Evolutionary conservation across 2,113 vertebrate genomes (phyloP).

Genomic region (Upupa epops): DNA sequence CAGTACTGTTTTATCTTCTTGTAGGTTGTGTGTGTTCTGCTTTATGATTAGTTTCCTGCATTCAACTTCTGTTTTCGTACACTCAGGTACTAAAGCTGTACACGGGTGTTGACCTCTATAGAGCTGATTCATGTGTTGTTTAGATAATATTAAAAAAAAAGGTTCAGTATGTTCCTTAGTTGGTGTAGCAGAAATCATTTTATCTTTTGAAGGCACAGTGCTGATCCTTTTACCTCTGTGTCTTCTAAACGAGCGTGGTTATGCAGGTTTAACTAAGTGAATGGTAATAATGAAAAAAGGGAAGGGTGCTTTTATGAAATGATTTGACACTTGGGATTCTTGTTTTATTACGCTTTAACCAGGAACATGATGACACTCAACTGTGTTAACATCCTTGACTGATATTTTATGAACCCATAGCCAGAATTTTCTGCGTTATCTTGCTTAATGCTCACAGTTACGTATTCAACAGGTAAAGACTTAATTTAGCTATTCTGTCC

Average conservation of each 20-base stretch:
- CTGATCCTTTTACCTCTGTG: neutral
- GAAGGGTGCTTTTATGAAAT: neutral
- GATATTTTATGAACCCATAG: neutral
- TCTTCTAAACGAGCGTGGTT: neutral
- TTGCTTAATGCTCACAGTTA: neutral
- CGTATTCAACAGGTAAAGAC: too few species aligned
- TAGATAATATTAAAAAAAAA: neutral
- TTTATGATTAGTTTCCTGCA: neutral
- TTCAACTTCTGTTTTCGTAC: neutral
- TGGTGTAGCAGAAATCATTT: neutral
- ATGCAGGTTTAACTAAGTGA: neutral
- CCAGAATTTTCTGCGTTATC: neutral
- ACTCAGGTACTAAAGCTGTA: neutral
- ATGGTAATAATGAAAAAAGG: neutral
- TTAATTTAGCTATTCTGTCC: too few species aligned
- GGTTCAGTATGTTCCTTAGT: neutral
- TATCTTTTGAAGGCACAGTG: neutral
- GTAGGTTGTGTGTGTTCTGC: neutral
- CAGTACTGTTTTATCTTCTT: rapidly evolving
- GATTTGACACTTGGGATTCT: neutral
- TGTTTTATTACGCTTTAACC: neutral
- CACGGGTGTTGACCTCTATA: neutral
- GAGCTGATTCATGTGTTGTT: neutral
- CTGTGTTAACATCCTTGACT: neutral
- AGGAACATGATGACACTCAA: neutral